These are phyloP conservation scores for Alces alces DNA, from an alignment of 2,113 vertebrate species.

Conservation along the genomic window DNA sequence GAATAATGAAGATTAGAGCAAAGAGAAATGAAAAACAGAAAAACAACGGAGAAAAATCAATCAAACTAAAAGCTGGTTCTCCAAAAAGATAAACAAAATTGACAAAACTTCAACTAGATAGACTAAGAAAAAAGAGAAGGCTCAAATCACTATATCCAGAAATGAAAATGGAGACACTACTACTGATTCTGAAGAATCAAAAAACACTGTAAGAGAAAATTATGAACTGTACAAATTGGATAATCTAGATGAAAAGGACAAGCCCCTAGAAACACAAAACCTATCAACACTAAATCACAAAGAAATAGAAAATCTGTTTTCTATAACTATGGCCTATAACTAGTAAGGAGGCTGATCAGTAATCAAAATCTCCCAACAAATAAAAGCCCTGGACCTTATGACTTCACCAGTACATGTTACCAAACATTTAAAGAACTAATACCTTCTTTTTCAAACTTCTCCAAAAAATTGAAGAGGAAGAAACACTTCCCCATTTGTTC, in stretches of 20 bases:
- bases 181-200: not conserved
- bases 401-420: not conserved
- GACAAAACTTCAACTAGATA: not conserved
- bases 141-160: not conserved
- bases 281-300: not conserved
- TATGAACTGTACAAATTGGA: not conserved
- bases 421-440: not conserved
- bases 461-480: not conserved
- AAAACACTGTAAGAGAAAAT: not conserved
- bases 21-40: not conserved
- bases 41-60: not conserved
- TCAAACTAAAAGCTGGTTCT: not conserved
- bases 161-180: not conserved
- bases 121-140: not conserved
- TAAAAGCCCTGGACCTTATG: not conserved
- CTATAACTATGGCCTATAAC: not conserved
- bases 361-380: not conserved
- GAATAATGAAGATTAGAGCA: not conserved
- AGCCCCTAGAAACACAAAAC: not conserved
- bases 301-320: not conserved
- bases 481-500: not conserved
- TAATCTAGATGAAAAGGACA: not conserved
- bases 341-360: not conserved
- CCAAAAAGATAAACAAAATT: not conserved
- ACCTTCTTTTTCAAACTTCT: not conserved